Evolutionary conservation across 2,113 vertebrate genomes (phyloP).

Genomic region (Hippocampus barbouri): DNA sequence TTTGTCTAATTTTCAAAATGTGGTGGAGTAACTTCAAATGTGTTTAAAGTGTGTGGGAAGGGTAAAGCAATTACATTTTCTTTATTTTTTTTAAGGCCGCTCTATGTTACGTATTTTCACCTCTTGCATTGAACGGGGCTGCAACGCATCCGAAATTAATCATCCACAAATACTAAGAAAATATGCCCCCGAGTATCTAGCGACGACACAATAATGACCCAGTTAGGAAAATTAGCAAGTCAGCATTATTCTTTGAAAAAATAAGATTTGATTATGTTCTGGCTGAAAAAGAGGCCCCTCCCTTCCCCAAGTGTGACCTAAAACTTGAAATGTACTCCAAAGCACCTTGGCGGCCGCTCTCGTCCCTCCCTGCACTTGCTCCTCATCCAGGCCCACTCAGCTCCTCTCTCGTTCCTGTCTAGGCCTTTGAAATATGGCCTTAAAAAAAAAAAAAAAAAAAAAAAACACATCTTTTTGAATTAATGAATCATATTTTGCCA

Average conservation of each 20-base stretch:
- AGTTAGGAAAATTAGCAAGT: not conserved
- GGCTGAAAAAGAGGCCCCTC: not conserved
- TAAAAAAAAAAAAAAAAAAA: conserved; percentile 72
- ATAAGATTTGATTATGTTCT: not conserved
- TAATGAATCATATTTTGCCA: conserved; percentile 79
- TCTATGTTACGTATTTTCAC: no score
- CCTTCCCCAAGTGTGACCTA: conserved; percentile 24
- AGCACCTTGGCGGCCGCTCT: conserved; percentile 55
- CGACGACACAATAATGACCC: no score
- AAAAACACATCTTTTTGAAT: conserved; percentile 74
- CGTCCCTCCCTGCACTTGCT: conserved; percentile 16
- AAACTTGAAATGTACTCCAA: conserved; percentile 65
- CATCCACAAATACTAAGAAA: not conserved
- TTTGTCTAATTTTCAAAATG: no score
- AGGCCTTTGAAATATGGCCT: conserved; percentile 76
- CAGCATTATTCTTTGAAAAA: not conserved
- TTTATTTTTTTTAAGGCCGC: no score
- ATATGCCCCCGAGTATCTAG: not conserved
- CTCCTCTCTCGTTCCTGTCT: conserved; percentile 64
- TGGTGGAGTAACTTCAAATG: no score
- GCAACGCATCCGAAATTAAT: no score
- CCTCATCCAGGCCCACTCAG: conserved; percentile 50
- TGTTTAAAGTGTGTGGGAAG: no score
- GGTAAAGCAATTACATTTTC: no score
- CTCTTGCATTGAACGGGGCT: no score